Conservation (phyloP, 2,888 invertebrate genomes). For the Mesochorus sp. region DNA sequence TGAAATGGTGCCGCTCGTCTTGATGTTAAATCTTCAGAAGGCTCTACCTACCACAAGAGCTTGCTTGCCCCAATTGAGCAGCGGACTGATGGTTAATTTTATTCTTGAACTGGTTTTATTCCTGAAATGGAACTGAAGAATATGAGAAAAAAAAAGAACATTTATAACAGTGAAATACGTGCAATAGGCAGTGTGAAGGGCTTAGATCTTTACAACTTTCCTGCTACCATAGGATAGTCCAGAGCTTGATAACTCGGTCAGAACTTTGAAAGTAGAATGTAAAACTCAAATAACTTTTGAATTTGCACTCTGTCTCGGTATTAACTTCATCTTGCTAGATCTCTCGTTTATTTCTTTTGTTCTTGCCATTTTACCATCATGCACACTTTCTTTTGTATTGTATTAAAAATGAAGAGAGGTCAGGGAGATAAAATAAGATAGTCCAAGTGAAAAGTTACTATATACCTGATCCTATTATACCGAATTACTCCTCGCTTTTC, state of each 20-base stretch:
- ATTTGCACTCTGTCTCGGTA: slow-evolving; percentile 41
- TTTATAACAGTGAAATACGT: slow-evolving; percentile 29
- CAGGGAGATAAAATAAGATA: slow-evolving; percentile 40
- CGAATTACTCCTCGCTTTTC: slow-evolving; percentile 38
- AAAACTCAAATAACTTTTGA: slow-evolving; percentile 51
- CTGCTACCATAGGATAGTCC: neutral
- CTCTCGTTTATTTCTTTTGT: neutral
- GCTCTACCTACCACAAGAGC: slow-evolving; percentile 28
- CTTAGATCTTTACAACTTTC: slow-evolving; percentile 12
- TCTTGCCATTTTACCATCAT: neutral
- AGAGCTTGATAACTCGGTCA: slow-evolving; percentile 51
- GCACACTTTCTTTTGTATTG: slow-evolving; percentile 21
- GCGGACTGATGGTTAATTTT: slow-evolving; percentile 44
- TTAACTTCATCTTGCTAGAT: neutral
- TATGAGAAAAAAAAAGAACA: slow-evolving; percentile 8
- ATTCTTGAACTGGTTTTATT: neutral
- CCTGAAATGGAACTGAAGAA: slow-evolving; percentile 15
- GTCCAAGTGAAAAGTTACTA: slow-evolving; percentile 41
- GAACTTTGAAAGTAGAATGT: slow-evolving; percentile 50
- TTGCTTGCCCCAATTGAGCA: slow-evolving; percentile 39
- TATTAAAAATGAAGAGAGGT: slow-evolving; percentile 14
- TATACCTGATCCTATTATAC: slow-evolving; percentile 54
- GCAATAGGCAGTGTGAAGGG: neutral
- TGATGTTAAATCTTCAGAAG: slow-evolving; percentile 25
- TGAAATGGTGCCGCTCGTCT: too few species aligned